Conservation (phyloP, 1,140 invertebrate species). For the Nasonia giraulti region DNA sequence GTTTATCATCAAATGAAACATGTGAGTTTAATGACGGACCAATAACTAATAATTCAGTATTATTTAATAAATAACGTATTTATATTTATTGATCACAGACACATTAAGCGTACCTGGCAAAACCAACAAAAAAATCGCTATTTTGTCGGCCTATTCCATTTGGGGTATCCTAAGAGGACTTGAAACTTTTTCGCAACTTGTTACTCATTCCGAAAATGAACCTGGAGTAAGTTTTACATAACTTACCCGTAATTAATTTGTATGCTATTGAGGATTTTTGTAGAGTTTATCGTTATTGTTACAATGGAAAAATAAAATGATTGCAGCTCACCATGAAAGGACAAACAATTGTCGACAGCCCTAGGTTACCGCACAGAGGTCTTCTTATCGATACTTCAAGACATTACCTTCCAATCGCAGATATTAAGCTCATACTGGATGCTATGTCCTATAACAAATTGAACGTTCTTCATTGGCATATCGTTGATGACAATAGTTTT, state of each 20-base stretch:
- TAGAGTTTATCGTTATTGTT: neutral
- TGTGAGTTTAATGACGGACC: no score
- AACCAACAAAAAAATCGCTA: conserved; percentile 57
- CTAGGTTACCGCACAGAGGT: conserved; percentile 85
- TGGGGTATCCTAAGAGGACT: conserved; percentile 88
- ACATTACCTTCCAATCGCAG: conserved; percentile 83
- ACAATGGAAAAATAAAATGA: neutral
- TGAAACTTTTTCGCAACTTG: conserved; percentile 86
- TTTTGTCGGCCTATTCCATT: conserved; percentile 73
- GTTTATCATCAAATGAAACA: no score
- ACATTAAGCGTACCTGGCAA: conserved; percentile 36
- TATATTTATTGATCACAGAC: conserved; percentile 3
- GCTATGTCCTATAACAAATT: conserved; percentile 92
- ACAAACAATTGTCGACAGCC: conserved; percentile 81
- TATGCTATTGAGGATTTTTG: neutral
- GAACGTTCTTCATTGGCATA: conserved; percentile 97
- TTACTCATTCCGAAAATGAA: neutral
- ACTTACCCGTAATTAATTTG: neutral
- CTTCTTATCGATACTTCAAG: conserved; percentile 88
- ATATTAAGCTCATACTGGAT: conserved; percentile 82
- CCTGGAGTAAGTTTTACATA: conserved; percentile 2
- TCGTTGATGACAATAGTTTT: conserved; percentile 93
- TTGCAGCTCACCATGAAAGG: conserved; percentile 72
- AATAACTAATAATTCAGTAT: neutral
- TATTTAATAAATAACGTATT: conserved; percentile 6